Base-by-base conservation (phyloP, 2,797 vertebrate genomes). In the Gadopsis marmoratus region DNA sequence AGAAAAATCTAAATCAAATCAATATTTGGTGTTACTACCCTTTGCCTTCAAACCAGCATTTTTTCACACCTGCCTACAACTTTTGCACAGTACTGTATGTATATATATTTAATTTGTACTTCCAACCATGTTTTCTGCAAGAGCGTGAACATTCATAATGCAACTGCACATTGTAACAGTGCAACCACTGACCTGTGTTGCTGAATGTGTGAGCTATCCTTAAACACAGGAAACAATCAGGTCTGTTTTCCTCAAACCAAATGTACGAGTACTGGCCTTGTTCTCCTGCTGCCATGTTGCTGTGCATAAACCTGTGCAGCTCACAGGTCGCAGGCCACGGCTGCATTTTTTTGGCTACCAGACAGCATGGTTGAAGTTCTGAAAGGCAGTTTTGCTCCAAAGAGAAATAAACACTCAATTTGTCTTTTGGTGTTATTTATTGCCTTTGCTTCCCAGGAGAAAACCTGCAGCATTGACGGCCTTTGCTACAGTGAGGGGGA, bases 401-500 rank as follows among this genome's bases (percentile, higher is more conserved):
- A 26, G 26, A 26, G 26, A 7, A 51, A 63, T 68, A 47, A 75
- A 81, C 71, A 50, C 43, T 39, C 21, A 43, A 26, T 3, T 0
- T 48, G 6, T 45, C 37, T 19, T 33, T 14, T 39, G 23, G 14
- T 63, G 33, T 33, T 33, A 19, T 75, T 60, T 58, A 1, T 70
- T 58, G 33, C 53, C 33, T 71, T 78, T 61, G 45, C 47, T 63
- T 74, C 89, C 41, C 93, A 99, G 97, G 96, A 97, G 88, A 96
- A 96, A 88, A 95, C 94, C 1, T 99, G 98, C 93, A 95, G 91
- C 88, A 97, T 98, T 35, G 93, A 96, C 74, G 95, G 96, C 7
- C 47, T 94, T 54, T 99, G 97, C 91, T 97, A 97, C 35, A 87
- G 71, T 43, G 96, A 97, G 77, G 96, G 95, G 2, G 95, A 96